Evolutionary conservation across 2,888 invertebrate genomes (phyloP).

Genomic region (Drosophila differens): DNA sequence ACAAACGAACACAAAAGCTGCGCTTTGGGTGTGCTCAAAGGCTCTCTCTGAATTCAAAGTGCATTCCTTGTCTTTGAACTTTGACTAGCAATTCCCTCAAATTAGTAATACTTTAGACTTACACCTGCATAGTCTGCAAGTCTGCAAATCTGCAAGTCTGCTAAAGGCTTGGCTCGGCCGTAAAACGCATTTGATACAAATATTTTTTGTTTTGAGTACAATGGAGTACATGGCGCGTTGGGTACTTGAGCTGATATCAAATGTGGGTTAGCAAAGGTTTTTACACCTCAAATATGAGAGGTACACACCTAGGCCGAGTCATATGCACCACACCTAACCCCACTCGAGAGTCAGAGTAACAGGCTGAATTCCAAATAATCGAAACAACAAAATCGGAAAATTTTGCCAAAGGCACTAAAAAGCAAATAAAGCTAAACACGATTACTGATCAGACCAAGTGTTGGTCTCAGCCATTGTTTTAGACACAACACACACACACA

Average conservation of each 20-base stretch:
- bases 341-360: slow-evolving; percentile 33
- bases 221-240: slow-evolving; percentile 13
- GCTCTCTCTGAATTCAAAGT: slow-evolving; percentile 1
- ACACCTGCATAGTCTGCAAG: slow-evolving; percentile 47
- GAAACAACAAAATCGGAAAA: slow-evolving; percentile 41
- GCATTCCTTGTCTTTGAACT: slow-evolving; percentile 37
- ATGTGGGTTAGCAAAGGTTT: slow-evolving; percentile 75
- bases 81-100: slow-evolving; percentile 26
- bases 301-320: slow-evolving; percentile 65
- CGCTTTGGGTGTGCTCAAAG: slow-evolving; percentile 7
- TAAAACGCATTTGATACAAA: slow-evolving; percentile 46
- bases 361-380: slow-evolving; percentile 45
- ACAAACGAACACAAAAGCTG: slow-evolving; percentile 1
- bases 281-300: slow-evolving; percentile 63
- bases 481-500: slow-evolving; percentile 8
- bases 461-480: slow-evolving; percentile 54
- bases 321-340: slow-evolving; percentile 48
- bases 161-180: slow-evolving; percentile 41
- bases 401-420: slow-evolving; percentile 41
- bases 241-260: slow-evolving; percentile 37
- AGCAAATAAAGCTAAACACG: slow-evolving; percentile 62
- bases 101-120: slow-evolving; percentile 26
- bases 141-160: background rate
- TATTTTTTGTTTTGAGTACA: slow-evolving; percentile 18
- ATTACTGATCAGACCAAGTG: slow-evolving; percentile 73